Evolutionary conservation across 2,888 invertebrate species (phyloP), one percentile per base, ranked within the genome.

Genomic region (Ischnura elegans): DNA sequence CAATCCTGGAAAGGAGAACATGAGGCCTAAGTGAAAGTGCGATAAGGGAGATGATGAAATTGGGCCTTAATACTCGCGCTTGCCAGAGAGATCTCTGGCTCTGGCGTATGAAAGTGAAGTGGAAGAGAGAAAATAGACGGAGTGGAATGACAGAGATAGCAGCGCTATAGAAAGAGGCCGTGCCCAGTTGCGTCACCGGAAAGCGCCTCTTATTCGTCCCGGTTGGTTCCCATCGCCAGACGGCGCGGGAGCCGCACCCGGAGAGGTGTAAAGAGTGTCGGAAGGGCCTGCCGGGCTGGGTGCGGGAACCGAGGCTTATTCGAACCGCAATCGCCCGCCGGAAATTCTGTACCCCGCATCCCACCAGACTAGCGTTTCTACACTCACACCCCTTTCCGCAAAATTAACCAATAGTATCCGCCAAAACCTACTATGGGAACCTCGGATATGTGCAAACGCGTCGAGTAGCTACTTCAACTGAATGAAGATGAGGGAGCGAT

Each of bases 81-180:
- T n/a, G 43, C 4, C 13, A 43, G 45, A 43, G 61, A n/a, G 61
- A 25, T 21, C 25, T 21, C 25, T 8, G 61, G 61, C 21, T 13
- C 51, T 19, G 13, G 36, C 36, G 76, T 29, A 76, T 21, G 76
- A 76, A 76, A 76, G 36, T 76, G 76, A 76, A 76, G 76, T 36
- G 86, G 86, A 86, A 86, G n/a, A 46, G 87, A 55, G 42, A 55
- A 87, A 55, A 55, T 55, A 55, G 46, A 36, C 76, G 36, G 61
- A 19, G 87, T 29, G 76, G 86, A 86, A 86, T 45, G 86, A 42
- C 8, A 87, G 42, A 87, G 51, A 36, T 51, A 55, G 55, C 10
- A 42, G 55, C 4, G 6, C 21, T 5, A 42, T 21, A 42, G 25
- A 19, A 10, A 3, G 42, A 42, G 42, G 25, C 29, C 29, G 47